Evolutionary conservation across 2,888 invertebrate species (phyloP), one percentile per base, ranked within the genome.

Genomic region (Gari tellinella): DNA sequence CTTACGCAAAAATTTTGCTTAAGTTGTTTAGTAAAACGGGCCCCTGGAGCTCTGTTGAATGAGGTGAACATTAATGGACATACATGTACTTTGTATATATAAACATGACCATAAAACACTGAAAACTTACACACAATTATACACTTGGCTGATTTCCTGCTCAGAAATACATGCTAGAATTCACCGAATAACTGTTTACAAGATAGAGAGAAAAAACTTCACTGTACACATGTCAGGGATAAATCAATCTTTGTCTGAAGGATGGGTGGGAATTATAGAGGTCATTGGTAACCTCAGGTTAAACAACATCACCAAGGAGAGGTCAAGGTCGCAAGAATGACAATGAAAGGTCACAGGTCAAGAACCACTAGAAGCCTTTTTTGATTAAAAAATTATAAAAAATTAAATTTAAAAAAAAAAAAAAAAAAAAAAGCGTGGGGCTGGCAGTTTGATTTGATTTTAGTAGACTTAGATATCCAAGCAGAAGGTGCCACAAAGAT

Each of bases 291-390:
- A 64, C 74, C 64, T 61, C 51, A 49, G 74, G 74, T 68, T 56
- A 74, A 78, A 72, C 73, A 78, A 72, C 73, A 73, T 73, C 73
- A 72, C 78, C 73, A 65, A 69, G 78, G 58, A 55, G 49, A 66
- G 72, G 72, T 77, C 68, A 72, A 72, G 65, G 67, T 77, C 68
- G 62, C 55, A 65, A 70, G 37, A 41, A 64, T 61, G 67, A 74
- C 68, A 69, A 74, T 74, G 61, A 64, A 64, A 72, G 60, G 62
- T 45, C 38, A 43, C 19, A 61, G 52, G 62, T 62, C 53, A 62
- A 53, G 53, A 61, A 53, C 62, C 62, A 52, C 41, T 43, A 53
- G 40, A 43, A 43, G 41, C 17, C 17, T 15, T 12, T 45, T n/a
- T 21, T 3, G 2, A 23, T 21, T 55, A 10, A 26, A 15, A 31